These are phyloP conservation scores for Erannis defoliaria DNA, from an alignment of 2,888 invertebrate species.

Conservation along the genomic window DNA sequence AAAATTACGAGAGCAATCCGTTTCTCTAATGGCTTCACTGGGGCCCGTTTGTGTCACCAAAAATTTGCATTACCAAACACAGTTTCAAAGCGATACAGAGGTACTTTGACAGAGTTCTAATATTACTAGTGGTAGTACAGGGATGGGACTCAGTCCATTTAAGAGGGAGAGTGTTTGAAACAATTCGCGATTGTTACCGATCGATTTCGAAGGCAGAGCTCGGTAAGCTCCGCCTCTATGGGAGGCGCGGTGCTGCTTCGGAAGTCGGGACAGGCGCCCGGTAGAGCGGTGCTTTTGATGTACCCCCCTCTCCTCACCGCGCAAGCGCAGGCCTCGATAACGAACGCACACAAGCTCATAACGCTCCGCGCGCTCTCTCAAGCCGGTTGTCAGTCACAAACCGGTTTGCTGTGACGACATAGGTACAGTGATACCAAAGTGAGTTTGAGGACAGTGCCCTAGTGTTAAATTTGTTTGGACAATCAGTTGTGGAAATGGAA, in stretches of 20 bases:
- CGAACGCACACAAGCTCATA: constrained; percentile 83
- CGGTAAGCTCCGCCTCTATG: constrained; percentile 79
- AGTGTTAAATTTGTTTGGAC: constrained; percentile 77
- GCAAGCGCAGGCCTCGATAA: constrained; percentile 75
- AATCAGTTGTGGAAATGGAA: constrained; percentile 78
- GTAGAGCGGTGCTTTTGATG: constrained; percentile 79
- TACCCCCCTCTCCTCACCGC: constrained; percentile 64
- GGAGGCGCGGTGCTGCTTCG: constrained; percentile 81
- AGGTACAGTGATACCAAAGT: constrained; percentile 73
- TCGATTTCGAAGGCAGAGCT: constrained; percentile 83
- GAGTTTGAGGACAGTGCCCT: constrained; percentile 68
- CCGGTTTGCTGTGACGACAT: constrained; percentile 81
- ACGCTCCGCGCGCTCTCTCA: constrained; percentile 81
- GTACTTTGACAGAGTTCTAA: constrained; percentile 63
- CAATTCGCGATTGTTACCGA: constrained; percentile 75
- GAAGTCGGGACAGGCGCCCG: constrained; percentile 82
- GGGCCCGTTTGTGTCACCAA: constrained; percentile 76
- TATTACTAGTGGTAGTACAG: constrained; percentile 2
- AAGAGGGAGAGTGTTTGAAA: constrained; percentile 53
- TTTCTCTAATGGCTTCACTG: constrained; percentile 78
- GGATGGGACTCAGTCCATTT: constrained; percentile 62
- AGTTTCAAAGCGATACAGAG: constrained; percentile 59
- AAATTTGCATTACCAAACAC: constrained; percentile 75
- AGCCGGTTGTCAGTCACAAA: constrained; percentile 82
- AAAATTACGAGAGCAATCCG: constrained; percentile 82